Base-by-base conservation (phyloP, 2,113 vertebrate genomes). In the Cebus imitator region DNA sequence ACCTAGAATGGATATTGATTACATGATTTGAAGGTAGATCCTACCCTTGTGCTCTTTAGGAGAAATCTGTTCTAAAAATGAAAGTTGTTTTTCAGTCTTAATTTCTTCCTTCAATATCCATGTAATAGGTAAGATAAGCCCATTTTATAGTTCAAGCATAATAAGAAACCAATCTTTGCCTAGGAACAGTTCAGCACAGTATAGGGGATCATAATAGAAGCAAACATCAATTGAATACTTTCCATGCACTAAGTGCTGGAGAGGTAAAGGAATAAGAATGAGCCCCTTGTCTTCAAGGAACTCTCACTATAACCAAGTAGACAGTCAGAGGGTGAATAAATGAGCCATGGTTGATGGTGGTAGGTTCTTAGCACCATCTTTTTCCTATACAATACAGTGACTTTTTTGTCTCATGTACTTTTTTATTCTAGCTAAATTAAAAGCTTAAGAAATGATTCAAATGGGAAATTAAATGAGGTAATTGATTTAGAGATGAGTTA, bases 71-170 rank as follows among this genome's bases (percentile, higher is more conserved):
- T 96, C 8, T 94, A 61, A 92, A 92, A 79, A 73, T 79, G 13
- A 32, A 84, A 57, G 70, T 68, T 86, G n/a, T 70, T 75, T 93
- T 96, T 90, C 70, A 58, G n/a, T 61, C 40, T 83, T 93, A 68
- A 90, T 91, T 87, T 95, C 12, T 84, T n/a, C 8, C 52, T 73
- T 68, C 48, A 73, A 8, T 55, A 35, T 78, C 45, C 72, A 4
- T 30, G n/a, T 48, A 32, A 12, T 90, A 45, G 48, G n/a, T 75
- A 78, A 85, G 32, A 7, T 89, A 57, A 87, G 50, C 48, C 45
- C 11, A 35, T 86, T 97, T 90, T 90, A 92, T 61, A 95, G 76
- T 85, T 89, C 75, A 78, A 85, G 50, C 48, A 16, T 90, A 30
- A 18, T 37, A 83, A 91, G 58, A 72, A 84, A 50, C 16, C 2